Conservation (phyloP, 2,113 vertebrate genomes). For the Arenaria interpres region DNA sequence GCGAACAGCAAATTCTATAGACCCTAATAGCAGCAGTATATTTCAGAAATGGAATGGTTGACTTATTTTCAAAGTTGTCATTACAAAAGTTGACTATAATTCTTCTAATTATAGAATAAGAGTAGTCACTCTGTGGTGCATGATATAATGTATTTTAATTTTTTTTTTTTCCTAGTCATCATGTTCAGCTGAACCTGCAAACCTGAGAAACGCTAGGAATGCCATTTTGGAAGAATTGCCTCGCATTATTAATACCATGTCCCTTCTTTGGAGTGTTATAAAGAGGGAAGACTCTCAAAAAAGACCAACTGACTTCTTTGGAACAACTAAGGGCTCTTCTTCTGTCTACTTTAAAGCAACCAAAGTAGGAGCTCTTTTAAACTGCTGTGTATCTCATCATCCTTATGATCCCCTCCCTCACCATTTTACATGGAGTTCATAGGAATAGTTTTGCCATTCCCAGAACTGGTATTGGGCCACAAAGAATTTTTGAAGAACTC, state of each 20-base stretch:
- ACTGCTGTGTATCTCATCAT: background rate
- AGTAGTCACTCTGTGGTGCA: background rate
- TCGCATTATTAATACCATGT: constrained; percentile 86
- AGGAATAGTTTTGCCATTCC: background rate
- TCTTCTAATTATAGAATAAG: background rate
- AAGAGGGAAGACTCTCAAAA: constrained; percentile 83
- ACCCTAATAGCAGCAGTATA: background rate
- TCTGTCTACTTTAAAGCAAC: constrained; percentile 93
- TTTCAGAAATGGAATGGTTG: background rate
- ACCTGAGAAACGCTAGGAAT: constrained; percentile 88
- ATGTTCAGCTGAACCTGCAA: constrained; percentile 76
- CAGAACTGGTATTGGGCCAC: background rate
- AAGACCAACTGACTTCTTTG: constrained; percentile 80
- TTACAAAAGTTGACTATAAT: background rate
- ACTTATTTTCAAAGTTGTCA: background rate
- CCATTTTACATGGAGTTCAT: background rate
- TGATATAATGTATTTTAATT: background rate
- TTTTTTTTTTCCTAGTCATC: constrained; percentile 67
- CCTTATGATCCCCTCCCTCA: background rate
- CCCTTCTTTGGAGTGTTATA: constrained; percentile 88
- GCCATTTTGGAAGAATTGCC: constrained; percentile 91
- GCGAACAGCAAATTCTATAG: background rate
- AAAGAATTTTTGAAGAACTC: background rate
- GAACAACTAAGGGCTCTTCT: constrained; percentile 79
- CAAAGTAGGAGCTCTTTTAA: constrained; percentile 78